A percentile compares a stretch with the other conserved stretches of the same genome.
Conservation (phyloP, 2,888 invertebrate genomes). For the Thymelicus acteon region DNA sequence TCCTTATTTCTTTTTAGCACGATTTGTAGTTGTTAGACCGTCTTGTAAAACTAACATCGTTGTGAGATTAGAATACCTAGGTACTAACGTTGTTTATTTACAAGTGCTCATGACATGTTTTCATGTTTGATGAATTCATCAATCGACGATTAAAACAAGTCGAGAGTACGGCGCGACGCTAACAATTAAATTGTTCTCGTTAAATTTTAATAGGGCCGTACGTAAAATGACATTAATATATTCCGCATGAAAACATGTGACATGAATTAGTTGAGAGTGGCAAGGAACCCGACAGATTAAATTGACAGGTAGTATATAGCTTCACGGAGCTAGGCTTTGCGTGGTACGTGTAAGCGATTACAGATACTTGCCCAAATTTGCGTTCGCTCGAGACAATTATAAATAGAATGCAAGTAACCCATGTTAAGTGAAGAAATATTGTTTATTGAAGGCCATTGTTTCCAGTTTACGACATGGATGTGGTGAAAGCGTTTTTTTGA, state of each 20-base stretch:
- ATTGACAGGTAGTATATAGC: slow-evolving; percentile 64
- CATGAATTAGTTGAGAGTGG: slow-evolving; percentile 60
- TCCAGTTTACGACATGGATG: slow-evolving; percentile 33
- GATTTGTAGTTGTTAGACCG: slow-evolving; percentile 30
- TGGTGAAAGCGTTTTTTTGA: slow-evolving; percentile 33
- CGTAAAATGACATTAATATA: slow-evolving; percentile 31
- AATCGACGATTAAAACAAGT: slow-evolving; percentile 11
- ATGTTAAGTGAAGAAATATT: slow-evolving; percentile 15
- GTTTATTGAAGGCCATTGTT: slow-evolving; percentile 18
- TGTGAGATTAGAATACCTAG: slow-evolving; percentile 53
- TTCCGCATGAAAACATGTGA: slow-evolving; percentile 75
- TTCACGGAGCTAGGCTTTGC: slow-evolving; percentile 81
- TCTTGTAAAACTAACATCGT: slow-evolving; percentile 41
- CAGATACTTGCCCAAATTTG: slow-evolving; percentile 74
- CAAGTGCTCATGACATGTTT: slow-evolving; percentile 72
- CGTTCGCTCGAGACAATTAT: slow-evolving; percentile 71
- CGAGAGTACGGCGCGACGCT: not conserved
- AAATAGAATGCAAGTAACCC: slow-evolving; percentile 36
- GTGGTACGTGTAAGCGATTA: slow-evolving; percentile 83
- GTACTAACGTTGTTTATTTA: slow-evolving; percentile 65
- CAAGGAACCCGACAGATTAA: slow-evolving; percentile 73
- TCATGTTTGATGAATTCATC: slow-evolving; percentile 51
- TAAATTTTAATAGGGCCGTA: slow-evolving; percentile 24
- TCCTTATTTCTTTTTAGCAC: not conserved
- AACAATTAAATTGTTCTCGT: slow-evolving; percentile 17